phyloP scores from a whole-genome alignment of 1,140 invertebrate species.

The Drosophila repleta region DNA sequence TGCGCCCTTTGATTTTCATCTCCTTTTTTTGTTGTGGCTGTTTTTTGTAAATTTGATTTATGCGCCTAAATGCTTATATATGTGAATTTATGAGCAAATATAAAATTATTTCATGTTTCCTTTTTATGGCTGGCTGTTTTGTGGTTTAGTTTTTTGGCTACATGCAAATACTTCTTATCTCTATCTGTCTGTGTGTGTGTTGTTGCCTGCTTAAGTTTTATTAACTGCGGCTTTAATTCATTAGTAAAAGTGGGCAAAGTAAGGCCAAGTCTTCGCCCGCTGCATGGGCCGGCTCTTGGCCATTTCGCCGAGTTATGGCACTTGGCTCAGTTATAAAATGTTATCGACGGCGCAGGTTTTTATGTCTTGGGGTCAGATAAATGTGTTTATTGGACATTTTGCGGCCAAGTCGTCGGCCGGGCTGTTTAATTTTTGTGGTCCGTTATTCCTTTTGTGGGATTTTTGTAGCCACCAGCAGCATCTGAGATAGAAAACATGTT shows the following conservation, averaged over 20 bases:
- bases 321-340: slow-evolving; percentile 76
- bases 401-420: slow-evolving; percentile 33
- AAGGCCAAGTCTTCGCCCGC: neutral
- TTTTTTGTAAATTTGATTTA: slow-evolving; percentile 60
- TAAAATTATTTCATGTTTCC: slow-evolving; percentile 63
- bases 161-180: slow-evolving; percentile 70
- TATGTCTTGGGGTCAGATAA: slow-evolving; percentile 74
- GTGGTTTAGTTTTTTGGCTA: slow-evolving; percentile 62
- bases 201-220: slow-evolving; percentile 59
- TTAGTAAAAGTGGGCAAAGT: slow-evolving; percentile 41
- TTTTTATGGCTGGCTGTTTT: slow-evolving; percentile 47
- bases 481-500: slow-evolving; percentile 53
- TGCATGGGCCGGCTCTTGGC: slow-evolving; percentile 14
- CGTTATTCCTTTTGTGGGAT: slow-evolving; percentile 36
- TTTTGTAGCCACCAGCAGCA: neutral
- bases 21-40: slow-evolving; percentile 2
- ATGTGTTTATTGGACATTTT: slow-evolving; percentile 78
- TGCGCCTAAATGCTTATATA: slow-evolving; percentile 37
- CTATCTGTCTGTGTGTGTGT: neutral
- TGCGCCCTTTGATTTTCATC: slow-evolving; percentile 42
- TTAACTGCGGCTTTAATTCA: slow-evolving; percentile 73
- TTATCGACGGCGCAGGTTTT: slow-evolving; percentile 79
- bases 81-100: slow-evolving; percentile 40
- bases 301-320: slow-evolving; percentile 58
- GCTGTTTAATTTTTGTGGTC: slow-evolving; percentile 74